Conservation (phyloP, 2,113 vertebrate genomes). For the Elaphurus davidianus region DNA sequence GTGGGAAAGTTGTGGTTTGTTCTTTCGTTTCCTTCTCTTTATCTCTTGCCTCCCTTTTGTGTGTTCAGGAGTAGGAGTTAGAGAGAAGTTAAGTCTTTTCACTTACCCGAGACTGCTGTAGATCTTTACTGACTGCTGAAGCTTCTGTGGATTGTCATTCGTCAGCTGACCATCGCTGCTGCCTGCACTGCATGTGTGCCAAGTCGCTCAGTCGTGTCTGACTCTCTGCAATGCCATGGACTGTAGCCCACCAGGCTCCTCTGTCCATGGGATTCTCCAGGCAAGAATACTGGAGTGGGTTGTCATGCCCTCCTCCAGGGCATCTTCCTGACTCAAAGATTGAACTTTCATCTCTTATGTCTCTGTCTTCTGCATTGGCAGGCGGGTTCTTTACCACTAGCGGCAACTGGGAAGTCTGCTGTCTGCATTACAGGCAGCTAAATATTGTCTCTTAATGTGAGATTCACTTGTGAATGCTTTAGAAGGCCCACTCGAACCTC, state of each 20-base stretch:
- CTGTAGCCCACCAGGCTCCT: neutral
- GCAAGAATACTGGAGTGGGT: neutral
- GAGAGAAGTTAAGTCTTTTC: neutral
- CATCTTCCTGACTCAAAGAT: neutral
- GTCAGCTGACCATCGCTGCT: neutral
- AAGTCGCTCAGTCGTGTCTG: neutral
- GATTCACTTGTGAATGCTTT: neutral
- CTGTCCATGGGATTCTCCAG: neutral
- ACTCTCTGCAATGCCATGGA: neutral
- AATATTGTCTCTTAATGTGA: neutral
- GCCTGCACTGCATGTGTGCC: neutral
- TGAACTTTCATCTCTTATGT: neutral
- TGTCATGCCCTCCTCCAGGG: neutral
- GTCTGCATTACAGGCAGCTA: neutral
- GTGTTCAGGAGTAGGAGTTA: neutral
- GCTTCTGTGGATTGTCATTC: neutral
- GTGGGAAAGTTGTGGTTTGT: neutral
- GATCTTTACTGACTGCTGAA: neutral
- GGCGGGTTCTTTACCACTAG: neutral
- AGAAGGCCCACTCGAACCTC: neutral
- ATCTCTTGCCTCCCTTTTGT: neutral
- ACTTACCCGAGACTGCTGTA: neutral
- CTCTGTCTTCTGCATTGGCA: neutral
- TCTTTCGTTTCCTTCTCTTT: neutral
- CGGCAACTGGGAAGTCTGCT: neutral